Base-by-base conservation (phyloP, 1,140 invertebrate species). In the Drosophila tristis region DNA sequence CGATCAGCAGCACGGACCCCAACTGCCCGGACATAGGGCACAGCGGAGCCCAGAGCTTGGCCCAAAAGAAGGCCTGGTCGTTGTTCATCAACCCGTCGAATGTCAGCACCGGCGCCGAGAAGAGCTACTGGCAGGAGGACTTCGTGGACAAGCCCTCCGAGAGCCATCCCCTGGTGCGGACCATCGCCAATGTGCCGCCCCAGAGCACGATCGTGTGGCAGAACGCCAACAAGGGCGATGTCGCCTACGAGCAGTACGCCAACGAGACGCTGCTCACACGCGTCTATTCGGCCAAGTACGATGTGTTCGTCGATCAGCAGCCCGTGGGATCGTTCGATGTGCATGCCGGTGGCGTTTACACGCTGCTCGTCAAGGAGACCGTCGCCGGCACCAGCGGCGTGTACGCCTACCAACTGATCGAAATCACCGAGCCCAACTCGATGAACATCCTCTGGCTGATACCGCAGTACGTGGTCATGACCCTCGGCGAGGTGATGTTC, bases 401-500 rank as follows among this genome's bases (percentile, higher is more conserved):
- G 0, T 90, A 78, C n/a, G 7, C 0, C 0, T 0, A 3, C 26
- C 13, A 67, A 0, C 5, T 87, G 47, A 6, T 78, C n/a, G 16
- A 60, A 9, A 90, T 97, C 2, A 96, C 96, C 0, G 81, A 93
- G 23, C 93, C 95, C 0, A 97, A 96, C 80, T 94, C 93, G 0
- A 87, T 98, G 4, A 95, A 96, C 72, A 97, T 98, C 76, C 90
- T 97, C 0, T 97, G 95, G 95, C 94, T 98, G 82, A 86, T 98
- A 6, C 97, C 97, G 0, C 97, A 98, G 87, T 98, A 98, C 84
- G 91, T 98, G 31, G 92, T 98, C 0, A 96, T 99, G 61, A 98
- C 97, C 0, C 94, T 95, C 59, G 97, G 94, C 0, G 97, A 95
- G 92, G 97, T 99, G 25, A 95, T 99, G 93, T 98, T 98, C 91